Base-by-base conservation (phyloP, 2,797 vertebrate species). In the Cuniculus paca region DNA sequence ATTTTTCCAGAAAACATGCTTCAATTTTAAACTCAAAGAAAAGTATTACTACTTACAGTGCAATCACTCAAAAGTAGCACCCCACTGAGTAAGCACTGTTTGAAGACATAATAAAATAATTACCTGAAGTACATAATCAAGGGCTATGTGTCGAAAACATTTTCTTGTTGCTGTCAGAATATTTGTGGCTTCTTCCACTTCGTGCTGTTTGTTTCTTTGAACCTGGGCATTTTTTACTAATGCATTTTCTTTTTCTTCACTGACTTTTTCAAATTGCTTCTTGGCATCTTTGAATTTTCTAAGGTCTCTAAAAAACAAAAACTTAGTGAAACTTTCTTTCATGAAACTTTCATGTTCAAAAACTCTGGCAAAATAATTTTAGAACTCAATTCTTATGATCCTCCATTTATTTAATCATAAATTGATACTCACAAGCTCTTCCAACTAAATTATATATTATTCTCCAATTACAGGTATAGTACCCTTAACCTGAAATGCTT, bases 261-360 rank as follows among this genome's bases (percentile, higher is more conserved):
- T 99, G 97, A 99, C 99, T 98, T 99, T 99, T 98, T 99, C 99
- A 98, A 99, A 99, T 48, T 99, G 99, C 95, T 99, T 99, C 98
- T 99, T 99, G 52, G 99, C 99, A 97, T 99, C 99, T 98, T 99
- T 99, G 97, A 99, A 99, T 98, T 99, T 99, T 81, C 99, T 99
- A 83, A 99, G 98, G 98, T 99, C 99, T 97, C 99, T 99, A 97
- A 58, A 95, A 94, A 31, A 91, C 94, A 95, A 97, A 90, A 92
- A 75, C 2, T 63, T 63, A 36, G 19, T 48, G 75, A 95, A 88
- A 81, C 14, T 93, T 74, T 48, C 48, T 78, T 92, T 70, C 54
- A 92, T 81, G 80, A 89, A 93, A 77, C 26, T 72, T 84, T 89
- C 56, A 63, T 84, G 10, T 94, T 83, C 11, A 95, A 97, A 95